Conservation (phyloP, 2,113 vertebrate species). For the Notiomystis cincta region DNA sequence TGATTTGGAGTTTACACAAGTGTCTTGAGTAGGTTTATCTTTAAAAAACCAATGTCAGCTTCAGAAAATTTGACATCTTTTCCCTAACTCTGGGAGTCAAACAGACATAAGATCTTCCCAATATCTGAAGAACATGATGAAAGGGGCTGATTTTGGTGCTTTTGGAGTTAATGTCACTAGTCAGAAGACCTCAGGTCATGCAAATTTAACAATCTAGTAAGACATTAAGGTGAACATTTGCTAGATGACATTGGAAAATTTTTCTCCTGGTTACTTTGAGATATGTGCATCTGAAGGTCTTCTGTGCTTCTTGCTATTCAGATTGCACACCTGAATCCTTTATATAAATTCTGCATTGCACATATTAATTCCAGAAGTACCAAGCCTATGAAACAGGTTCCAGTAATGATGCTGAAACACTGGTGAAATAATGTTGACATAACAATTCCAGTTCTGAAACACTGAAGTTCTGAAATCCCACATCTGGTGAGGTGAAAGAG, state of each 20-base stretch:
- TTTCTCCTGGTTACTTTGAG: neutral
- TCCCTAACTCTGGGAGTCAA: neutral
- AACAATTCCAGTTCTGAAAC: neutral
- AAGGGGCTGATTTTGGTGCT: neutral
- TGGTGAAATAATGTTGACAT: neutral
- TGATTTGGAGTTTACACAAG: neutral
- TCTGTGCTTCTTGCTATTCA: neutral
- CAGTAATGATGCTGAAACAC: accelerated
- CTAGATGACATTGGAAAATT: neutral
- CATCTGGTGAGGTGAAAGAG: neutral
- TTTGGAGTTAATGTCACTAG: neutral
- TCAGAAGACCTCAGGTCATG: neutral
- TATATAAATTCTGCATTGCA: neutral
- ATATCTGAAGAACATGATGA: neutral
- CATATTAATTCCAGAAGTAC: neutral
- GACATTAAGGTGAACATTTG: accelerated
- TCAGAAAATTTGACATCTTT: neutral
- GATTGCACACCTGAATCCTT: neutral
- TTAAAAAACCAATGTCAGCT: neutral
- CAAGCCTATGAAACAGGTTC: neutral
- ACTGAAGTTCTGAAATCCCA: neutral
- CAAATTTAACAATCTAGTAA: neutral
- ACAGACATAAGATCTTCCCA: accelerated
- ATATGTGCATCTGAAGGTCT: neutral
- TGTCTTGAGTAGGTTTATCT: neutral